These are phyloP conservation scores for Lasioglossum lativentre DNA, from an alignment of 2,888 invertebrate genomes.

Conservation along the genomic window DNA sequence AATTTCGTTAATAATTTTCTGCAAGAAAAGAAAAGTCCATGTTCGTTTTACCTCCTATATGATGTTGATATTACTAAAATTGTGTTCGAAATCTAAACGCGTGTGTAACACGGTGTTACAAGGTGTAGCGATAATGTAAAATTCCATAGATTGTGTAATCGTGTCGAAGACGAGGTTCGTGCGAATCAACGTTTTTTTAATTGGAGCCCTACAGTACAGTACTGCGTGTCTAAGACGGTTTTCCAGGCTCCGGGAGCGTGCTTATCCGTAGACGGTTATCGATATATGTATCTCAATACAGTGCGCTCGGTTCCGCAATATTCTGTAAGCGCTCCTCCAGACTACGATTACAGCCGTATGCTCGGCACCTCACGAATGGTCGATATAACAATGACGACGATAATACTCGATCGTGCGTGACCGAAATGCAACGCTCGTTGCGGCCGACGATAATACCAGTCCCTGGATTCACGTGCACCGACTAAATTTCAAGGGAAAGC, in stretches of 20 bases:
- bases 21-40: no score
- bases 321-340: slow-evolving; percentile 70
- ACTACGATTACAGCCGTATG: slow-evolving; percentile 68
- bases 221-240: slow-evolving; percentile 15
- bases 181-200: background rate
- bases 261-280: slow-evolving; percentile 61
- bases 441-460: slow-evolving; percentile 61
- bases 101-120: background rate
- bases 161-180: background rate
- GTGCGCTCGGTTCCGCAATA: slow-evolving; percentile 57
- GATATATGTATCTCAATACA: slow-evolving; percentile 62
- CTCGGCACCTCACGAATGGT: slow-evolving; percentile 68
- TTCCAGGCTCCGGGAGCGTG: slow-evolving; percentile 29
- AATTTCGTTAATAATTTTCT: no score
- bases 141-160: background rate
- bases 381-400: slow-evolving; percentile 74
- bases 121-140: background rate
- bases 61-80: background rate
- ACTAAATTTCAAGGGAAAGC: slow-evolving; percentile 57
- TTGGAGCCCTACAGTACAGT: background rate
- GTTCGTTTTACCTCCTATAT: background rate
- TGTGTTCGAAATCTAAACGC: background rate
- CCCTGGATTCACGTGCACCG: slow-evolving; percentile 46
- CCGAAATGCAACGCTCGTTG: slow-evolving; percentile 68
- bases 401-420: slow-evolving; percentile 77